Base-by-base conservation (phyloP, 2,797 vertebrate genomes). In the Arctocebus calabarensis region DNA sequence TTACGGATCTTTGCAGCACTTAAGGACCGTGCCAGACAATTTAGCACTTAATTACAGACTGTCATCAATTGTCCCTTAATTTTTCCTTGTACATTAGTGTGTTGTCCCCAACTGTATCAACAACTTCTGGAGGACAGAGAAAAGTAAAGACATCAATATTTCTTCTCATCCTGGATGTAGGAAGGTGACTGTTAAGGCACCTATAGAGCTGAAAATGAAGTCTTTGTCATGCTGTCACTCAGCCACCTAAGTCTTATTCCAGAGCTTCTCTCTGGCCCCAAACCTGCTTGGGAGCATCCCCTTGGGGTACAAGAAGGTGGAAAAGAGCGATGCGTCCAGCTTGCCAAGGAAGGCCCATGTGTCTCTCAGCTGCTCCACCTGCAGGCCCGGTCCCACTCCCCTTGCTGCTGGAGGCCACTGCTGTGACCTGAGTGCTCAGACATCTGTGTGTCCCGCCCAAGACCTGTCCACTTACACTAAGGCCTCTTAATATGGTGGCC, bases 11-110 rank as follows among this genome's bases (percentile, higher is more conserved):
- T 62, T 88, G 40, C 14, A 94, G 73, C 74, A 92, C 86, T 91
- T 83, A 86, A 88, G 52, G 7, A 45, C 32, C 4, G 1, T 84
- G 52, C 20, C 70, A 92, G 48, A 81, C 17, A 91, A 86, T 74
- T 94, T 74, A 90, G 61, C 34, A 66, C 66, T 95, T 97, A 94
- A 95, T 90, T 95, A 89, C 40, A 90, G 77, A 92, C 22, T 96
- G 22, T 88, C 8, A 8, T 77, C 74, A 88, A 70, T 74, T 79
- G 48, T 78, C 82, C 68, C 74, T 95, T 92, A 81, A 95, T 66
- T 97, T 94, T 93, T 78, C 32, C 43, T 88, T 92, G 25, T 90
- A 86, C 37, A 83, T 88, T 92, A 90, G 25, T 88, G 32, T 70
- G 74, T 71, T 93, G 52, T 40, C 23, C 19, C 22, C 34, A 84